Base-by-base conservation (phyloP, 2,888 invertebrate genomes). In the Colletes collaris region DNA sequence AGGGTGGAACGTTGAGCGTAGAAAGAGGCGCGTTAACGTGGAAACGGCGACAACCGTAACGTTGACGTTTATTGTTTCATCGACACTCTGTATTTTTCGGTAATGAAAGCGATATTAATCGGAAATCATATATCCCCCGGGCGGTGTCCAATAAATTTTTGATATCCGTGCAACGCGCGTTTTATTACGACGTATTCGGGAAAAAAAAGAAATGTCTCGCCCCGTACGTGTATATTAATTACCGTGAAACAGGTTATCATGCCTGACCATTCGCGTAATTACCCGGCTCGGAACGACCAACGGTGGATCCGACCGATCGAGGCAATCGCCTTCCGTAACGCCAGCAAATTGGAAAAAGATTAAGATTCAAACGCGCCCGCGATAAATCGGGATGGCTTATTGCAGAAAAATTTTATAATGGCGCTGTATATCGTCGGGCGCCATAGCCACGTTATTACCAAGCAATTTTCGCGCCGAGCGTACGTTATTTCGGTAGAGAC, bases 191-290 rank as follows among this genome's bases (percentile, higher is more conserved):
- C 11, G 58, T 13, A 13, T 2, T 2, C 19, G 0, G 27, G 27
- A 2, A 2, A 27, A 27, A 2, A 53, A 53, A 72, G 64, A 76
- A 71, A 19, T 50, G 52, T 53, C 60, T 19, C 19, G 55, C 13
- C 44, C 52, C 10, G 44, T 65, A 49, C 40, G 56, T 77, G 67
- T 77, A 60, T 71, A 72, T 79, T 79, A 79, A 77, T 71, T 67
- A 64, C 64, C 46, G 59, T 40, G 71, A 68, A 77, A 77, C 72
- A 56, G 77, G 71, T 77, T 79, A 52, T 50, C 46, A 13, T 5
- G 50, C 46, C 76, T 64, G 37, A 46, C 67, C 67, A 70, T 68
- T 72, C 71, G 67, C 55, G 64, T 67, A 77, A 79, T 79, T 79
- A 72, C 52, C 35, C 11, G 60, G 44, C 27, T 55, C 19, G 64